Evolutionary conservation across 2,113 vertebrate species (phyloP).

Genomic region (Toxostoma redivivum): DNA sequence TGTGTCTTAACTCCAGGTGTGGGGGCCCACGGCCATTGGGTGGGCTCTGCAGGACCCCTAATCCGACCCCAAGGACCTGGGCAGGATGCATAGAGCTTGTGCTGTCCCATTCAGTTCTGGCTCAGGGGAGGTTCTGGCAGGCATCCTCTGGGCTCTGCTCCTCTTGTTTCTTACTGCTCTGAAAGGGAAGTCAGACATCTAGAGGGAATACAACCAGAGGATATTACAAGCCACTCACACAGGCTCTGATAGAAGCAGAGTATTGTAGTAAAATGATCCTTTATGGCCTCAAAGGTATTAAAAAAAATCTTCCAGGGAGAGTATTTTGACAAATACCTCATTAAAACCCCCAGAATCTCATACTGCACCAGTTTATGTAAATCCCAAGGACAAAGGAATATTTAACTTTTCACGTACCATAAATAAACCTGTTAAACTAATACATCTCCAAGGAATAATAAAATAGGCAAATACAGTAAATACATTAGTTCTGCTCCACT

Average conservation of each 20-base stretch:
- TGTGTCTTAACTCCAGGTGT: not conserved
- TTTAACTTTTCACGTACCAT: constrained; percentile 63
- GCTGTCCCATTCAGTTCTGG: not conserved
- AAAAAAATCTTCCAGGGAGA: constrained; percentile 10
- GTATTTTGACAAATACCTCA: constrained; percentile 52
- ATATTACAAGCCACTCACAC: constrained; percentile 23
- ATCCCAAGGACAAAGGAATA: constrained; percentile 66
- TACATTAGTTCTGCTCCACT: constrained; percentile 70
- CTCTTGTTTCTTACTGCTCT: not conserved
- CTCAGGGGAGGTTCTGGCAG: not conserved
- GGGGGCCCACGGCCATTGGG: fast-evolving
- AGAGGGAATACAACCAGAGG: not conserved
- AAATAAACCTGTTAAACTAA: constrained; percentile 68
- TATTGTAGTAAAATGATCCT: constrained; percentile 47
- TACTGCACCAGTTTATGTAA: constrained; percentile 50
- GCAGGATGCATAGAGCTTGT: not conserved
- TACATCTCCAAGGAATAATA: constrained; percentile 63
- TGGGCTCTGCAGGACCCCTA: not conserved
- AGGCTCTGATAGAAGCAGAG: not conserved
- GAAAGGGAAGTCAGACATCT: not conserved
- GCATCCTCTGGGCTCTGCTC: not conserved
- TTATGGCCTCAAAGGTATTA: constrained; percentile 32
- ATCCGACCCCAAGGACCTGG: not conserved
- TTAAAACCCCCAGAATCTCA: constrained; percentile 45
- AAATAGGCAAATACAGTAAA: constrained; percentile 63